These are phyloP conservation scores for Drosophila peninsularis DNA, from an alignment of 2,888 invertebrate genomes.

Conservation along the genomic window DNA sequence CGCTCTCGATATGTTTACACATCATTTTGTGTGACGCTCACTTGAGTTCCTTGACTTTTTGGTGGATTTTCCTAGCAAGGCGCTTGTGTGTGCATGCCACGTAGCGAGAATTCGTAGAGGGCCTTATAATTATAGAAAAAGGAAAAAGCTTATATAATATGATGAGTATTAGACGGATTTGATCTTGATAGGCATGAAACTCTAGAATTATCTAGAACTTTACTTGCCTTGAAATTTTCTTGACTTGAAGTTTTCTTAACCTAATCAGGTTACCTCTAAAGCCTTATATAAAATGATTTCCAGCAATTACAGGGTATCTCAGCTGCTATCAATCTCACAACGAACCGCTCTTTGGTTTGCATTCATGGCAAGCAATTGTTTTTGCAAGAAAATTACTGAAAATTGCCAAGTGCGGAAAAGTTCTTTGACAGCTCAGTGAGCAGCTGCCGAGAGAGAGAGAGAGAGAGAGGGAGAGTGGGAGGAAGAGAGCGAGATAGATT, in stretches of 20 bases:
- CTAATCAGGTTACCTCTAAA: no score
- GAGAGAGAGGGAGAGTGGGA: not conserved
- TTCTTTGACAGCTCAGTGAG: conserved; percentile 52
- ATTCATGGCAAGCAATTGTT: conserved; percentile 53
- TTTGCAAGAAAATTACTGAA: conserved; percentile 70
- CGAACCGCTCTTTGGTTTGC: conserved; percentile 21
- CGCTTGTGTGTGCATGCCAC: conserved; percentile 21
- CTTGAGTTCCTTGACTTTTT: conserved; percentile 79
- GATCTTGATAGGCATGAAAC: not conserved
- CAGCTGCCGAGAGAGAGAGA: conserved; percentile 2
- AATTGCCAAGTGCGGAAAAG: conserved; percentile 73
- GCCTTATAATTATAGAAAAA: not conserved
- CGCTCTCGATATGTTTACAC: conserved; percentile 59
- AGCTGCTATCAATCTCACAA: not conserved
- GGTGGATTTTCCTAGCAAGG: conserved; percentile 32
- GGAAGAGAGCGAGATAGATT: not conserved
- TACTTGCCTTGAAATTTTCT: no score
- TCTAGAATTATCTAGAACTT: no score
- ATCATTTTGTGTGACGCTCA: conserved; percentile 61
- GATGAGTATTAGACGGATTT: not conserved
- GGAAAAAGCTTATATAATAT: not conserved
- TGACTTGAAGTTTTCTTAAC: no score
- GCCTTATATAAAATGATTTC: no score
- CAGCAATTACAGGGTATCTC: conserved; percentile 13
- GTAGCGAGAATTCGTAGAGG: not conserved